Percentiles rank a stretch among this genome's conserved stretches.
phyloP scores from a whole-genome alignment of 2,797 vertebrate genomes.

The Huso huso region DNA sequence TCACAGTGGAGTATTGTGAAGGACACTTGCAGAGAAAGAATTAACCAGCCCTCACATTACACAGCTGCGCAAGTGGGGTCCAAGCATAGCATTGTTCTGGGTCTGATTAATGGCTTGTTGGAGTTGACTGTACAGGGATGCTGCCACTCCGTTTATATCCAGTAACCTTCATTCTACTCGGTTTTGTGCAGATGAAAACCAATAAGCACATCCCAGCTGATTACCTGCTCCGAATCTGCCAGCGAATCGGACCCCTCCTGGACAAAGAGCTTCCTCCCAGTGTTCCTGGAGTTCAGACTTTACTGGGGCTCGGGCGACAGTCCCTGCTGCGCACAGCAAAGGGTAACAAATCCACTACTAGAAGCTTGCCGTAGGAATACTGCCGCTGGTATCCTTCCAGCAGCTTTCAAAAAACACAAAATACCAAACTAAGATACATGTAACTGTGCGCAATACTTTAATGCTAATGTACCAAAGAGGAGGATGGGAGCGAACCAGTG shows the following conservation, averaged over 20 bases:
- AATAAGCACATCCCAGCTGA: conserved; percentile 95
- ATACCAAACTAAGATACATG: not conserved
- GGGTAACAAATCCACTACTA: conserved; percentile 54
- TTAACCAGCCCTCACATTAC: no score
- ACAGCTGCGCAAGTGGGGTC: no score
- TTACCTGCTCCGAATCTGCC: conserved; percentile 88
- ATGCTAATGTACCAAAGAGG: not conserved
- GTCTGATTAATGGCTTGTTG: no score
- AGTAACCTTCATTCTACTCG: no score
- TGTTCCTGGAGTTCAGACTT: conserved; percentile 84
- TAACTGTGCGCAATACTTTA: not conserved
- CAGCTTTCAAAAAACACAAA: conserved; percentile 15
- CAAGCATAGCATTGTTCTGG: no score
- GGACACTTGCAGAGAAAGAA: no score
- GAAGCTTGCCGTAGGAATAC: no score
- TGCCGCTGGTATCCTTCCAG: no score
- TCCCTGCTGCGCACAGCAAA: conserved; percentile 83
- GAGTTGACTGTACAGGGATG: no score
- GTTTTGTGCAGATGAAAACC: conserved; percentile 67
- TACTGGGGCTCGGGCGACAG: conserved; percentile 85
- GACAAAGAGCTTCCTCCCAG: conserved; percentile 92
- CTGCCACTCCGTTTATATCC: no score
- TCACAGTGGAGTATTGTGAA: no score
- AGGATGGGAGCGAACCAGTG: no score
- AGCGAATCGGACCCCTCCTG: conserved; percentile 84